A percentile compares a stretch with the other conserved stretches of the same genome.
Conservation (phyloP, 1,140 invertebrate species). For the Dendrolimus kikuchii region DNA sequence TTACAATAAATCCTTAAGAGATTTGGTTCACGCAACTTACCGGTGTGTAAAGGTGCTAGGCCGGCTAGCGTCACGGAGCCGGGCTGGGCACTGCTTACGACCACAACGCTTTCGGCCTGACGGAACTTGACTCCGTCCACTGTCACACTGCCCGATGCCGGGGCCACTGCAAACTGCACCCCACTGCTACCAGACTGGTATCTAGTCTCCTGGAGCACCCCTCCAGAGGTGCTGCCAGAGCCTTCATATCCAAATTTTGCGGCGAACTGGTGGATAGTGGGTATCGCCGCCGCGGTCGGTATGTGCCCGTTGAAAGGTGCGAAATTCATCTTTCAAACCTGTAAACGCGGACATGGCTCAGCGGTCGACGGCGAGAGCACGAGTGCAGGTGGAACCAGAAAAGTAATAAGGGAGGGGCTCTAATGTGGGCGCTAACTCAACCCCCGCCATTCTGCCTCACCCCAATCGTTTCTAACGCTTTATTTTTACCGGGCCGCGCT, state of each 20-base stretch:
- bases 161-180: constrained; percentile 46
- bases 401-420: constrained; percentile 41
- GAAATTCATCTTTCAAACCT: constrained; percentile 54
- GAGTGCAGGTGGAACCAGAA: background rate
- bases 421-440: constrained; percentile 48
- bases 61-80: constrained; percentile 49
- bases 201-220: constrained; percentile 50
- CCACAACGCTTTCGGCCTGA: constrained; percentile 62
- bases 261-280: constrained; percentile 59
- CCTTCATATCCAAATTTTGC: constrained; percentile 62
- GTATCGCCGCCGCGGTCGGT: constrained; percentile 44
- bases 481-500: constrained; percentile 63
- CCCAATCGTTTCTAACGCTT: constrained; percentile 58
- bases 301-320: constrained; percentile 57
- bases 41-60: constrained; percentile 49
- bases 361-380: too few relatives aligned
- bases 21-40: constrained; percentile 15
- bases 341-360: constrained; percentile 17
- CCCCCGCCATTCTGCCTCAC: constrained; percentile 67
- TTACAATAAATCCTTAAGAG: too few relatives aligned
- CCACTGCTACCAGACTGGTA: constrained; percentile 29
- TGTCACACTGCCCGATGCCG: constrained; percentile 35
- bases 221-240: constrained; percentile 22
- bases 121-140: constrained; percentile 68
- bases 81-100: constrained; percentile 57